Conservation (phyloP, 2,888 invertebrate species). For the Diachrysia chrysitis region DNA sequence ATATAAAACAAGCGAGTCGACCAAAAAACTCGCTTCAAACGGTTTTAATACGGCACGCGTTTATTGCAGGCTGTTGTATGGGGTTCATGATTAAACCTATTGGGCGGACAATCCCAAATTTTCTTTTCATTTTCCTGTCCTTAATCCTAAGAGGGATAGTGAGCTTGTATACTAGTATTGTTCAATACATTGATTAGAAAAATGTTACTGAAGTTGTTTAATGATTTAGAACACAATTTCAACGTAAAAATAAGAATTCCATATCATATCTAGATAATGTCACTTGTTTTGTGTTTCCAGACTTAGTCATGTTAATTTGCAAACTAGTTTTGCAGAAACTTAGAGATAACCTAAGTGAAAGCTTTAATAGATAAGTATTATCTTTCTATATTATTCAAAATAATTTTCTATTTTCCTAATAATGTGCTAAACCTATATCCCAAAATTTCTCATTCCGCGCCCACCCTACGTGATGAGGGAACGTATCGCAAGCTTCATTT, state of each 20-base stretch:
- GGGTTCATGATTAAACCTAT: background rate
- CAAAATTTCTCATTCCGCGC: constrained; percentile 7
- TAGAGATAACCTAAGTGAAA: too few species aligned
- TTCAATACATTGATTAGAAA: too few species aligned
- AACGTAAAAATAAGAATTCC: too few species aligned
- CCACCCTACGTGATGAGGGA: constrained; percentile 54
- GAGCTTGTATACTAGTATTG: background rate
- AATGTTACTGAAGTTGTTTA: too few species aligned
- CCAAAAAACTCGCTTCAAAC: constrained; percentile 60
- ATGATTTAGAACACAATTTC: too few species aligned
- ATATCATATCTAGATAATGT: too few species aligned
- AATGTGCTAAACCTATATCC: constrained; percentile 19
- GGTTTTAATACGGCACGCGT: constrained; percentile 63
- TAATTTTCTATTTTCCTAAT: background rate
- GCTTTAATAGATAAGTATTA: too few species aligned
- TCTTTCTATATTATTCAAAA: too few species aligned
- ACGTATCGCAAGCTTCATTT: constrained; percentile 68
- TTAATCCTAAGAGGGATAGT: background rate
- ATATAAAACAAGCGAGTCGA: constrained; percentile 48
- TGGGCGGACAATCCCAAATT: background rate
- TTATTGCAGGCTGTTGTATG: constrained; percentile 47
- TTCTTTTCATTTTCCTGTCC: too few species aligned
- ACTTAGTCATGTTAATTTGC: too few species aligned
- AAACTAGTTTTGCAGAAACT: too few species aligned
- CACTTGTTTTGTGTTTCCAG: too few species aligned